Evolutionary conservation across 2,888 invertebrate species (phyloP).

Genomic region (Rotaria sp.): DNA sequence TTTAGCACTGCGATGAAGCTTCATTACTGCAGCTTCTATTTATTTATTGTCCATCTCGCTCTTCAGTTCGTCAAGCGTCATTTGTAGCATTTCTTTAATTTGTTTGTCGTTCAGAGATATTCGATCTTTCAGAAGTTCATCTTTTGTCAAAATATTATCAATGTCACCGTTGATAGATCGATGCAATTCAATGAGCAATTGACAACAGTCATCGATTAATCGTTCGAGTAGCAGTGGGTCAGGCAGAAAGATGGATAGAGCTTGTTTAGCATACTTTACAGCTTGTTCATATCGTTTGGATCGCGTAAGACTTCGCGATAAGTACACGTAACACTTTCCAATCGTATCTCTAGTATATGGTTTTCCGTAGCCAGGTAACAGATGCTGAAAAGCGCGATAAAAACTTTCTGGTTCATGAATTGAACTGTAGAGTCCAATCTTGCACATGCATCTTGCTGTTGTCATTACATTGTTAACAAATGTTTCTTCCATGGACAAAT

Average conservation of each 20-base stretch:
- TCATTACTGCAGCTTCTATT: neutral
- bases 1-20: no score
- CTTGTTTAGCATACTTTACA: neutral
- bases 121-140: neutral
- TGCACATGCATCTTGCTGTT: neutral
- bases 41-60: neutral
- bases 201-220: neutral
- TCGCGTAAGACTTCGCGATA: neutral
- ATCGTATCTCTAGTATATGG: neutral
- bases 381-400: neutral
- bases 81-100: neutral
- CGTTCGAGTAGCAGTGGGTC: neutral
- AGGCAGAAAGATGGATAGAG: neutral
- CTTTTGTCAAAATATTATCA: neutral
- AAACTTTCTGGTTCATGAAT: neutral
- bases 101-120: neutral
- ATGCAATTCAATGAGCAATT: neutral
- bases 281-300: neutral
- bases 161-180: neutral
- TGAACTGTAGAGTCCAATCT: neutral
- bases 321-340: neutral
- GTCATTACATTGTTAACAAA: neutral
- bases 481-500: neutral
- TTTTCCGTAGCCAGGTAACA: neutral
- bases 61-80: neutral